These are phyloP conservation scores for Rhinolophus sinicus DNA, from an alignment of 2,113 vertebrate genomes.

Conservation along the genomic window DNA sequence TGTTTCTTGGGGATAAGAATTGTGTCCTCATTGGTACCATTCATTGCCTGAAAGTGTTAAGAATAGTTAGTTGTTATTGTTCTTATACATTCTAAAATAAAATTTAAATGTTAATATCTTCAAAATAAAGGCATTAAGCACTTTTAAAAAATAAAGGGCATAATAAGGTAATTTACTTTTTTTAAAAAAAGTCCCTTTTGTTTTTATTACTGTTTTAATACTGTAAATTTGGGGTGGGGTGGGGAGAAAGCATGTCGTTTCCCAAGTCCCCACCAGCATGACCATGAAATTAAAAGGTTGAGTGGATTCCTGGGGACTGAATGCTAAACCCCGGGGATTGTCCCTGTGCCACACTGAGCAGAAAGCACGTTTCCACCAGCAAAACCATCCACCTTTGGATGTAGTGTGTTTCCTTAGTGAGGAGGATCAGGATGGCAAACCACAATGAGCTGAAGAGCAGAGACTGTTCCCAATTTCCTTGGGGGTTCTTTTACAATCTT, in stretches of 20 bases:
- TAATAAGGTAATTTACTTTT: background rate
- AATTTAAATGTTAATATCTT: background rate
- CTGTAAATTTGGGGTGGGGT: background rate
- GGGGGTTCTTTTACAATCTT: background rate
- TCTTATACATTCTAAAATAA: conserved; percentile 32
- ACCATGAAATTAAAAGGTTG: background rate
- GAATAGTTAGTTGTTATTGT: background rate
- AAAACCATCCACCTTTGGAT: background rate
- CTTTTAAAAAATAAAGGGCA: background rate
- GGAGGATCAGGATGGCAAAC: background rate
- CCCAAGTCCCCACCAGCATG: background rate
- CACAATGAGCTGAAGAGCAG: background rate
- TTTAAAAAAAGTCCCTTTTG: background rate
- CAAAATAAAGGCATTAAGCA: background rate
- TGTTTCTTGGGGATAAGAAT: conserved; percentile 5
- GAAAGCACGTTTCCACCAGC: background rate
- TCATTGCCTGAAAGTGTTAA: conserved; percentile 13
- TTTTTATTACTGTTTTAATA: background rate
- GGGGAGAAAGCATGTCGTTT: background rate
- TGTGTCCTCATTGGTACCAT: background rate
- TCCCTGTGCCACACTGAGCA: background rate
- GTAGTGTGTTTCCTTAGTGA: background rate
- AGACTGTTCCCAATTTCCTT: background rate
- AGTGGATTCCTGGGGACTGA: background rate
- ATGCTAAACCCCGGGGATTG: background rate